Evolutionary conservation across 2,797 vertebrate species (phyloP).

Genomic region (Lutjanus campechanus): DNA sequence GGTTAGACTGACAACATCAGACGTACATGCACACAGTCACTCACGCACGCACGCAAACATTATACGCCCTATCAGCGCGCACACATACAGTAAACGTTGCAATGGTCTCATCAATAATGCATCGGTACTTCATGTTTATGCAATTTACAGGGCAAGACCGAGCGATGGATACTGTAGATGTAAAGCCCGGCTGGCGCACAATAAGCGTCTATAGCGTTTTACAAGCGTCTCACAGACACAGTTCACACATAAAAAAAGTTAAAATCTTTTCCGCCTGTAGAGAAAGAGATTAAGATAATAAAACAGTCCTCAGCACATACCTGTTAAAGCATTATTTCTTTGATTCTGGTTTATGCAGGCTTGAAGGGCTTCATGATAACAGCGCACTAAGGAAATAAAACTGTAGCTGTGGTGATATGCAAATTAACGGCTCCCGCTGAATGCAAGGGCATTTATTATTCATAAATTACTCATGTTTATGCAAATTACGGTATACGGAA

Average conservation of each 20-base stretch:
- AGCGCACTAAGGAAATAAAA: slow-evolving; percentile 89
- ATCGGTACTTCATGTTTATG: slow-evolving; percentile 92
- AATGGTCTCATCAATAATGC: slow-evolving; percentile 93
- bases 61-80: slow-evolving; percentile 33
- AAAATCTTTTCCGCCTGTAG: slow-evolving; percentile 42
- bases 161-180: slow-evolving; percentile 74
- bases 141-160: slow-evolving; percentile 86
- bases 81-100: slow-evolving; percentile 75
- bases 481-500: slow-evolving; percentile 89
- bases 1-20: slow-evolving; percentile 45
- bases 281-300: slow-evolving; percentile 67
- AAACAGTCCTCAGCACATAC: slow-evolving; percentile 81
- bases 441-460: slow-evolving; percentile 97
- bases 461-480: slow-evolving; percentile 97
- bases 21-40: slow-evolving; percentile 22
- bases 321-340: slow-evolving; percentile 81
- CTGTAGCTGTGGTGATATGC: slow-evolving; percentile 92
- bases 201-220: slow-evolving; percentile 22
- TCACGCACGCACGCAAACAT: slow-evolving; percentile 22
- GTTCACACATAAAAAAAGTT: slow-evolving; percentile 49
- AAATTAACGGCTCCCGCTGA: slow-evolving; percentile 93
- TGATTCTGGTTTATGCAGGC: slow-evolving; percentile 87
- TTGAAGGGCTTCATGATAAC: slow-evolving; percentile 89
- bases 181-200: slow-evolving; percentile 39
- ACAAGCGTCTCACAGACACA: slow-evolving; percentile 56